Conservation (phyloP, 2,888 invertebrate genomes). For the Sympetrum striolatum region DNA sequence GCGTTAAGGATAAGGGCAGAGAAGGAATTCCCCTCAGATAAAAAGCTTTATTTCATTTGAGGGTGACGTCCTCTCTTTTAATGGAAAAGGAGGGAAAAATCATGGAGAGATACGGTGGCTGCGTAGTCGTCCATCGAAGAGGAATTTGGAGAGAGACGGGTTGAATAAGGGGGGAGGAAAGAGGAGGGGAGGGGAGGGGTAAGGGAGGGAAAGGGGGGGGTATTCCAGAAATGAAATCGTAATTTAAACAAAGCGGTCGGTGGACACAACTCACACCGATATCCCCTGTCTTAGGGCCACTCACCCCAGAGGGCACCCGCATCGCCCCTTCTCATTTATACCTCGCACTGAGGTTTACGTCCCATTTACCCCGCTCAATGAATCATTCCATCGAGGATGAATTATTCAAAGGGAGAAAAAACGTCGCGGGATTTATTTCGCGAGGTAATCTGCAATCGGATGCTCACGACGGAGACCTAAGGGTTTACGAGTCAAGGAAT, state of each 20-base stretch:
- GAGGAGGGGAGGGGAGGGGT: not conserved
- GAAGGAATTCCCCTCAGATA: no score
- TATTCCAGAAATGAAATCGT: slow-evolving; percentile 15
- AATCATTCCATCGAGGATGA: slow-evolving; percentile 36
- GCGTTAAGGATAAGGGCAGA: no score
- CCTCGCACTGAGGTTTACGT: slow-evolving; percentile 31
- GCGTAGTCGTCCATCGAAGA: not conserved
- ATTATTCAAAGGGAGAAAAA: slow-evolving; percentile 38
- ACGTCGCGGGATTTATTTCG: not conserved
- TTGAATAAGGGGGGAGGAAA: not conserved
- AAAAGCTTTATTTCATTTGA: no score
- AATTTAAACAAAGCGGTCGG: slow-evolving; percentile 29
- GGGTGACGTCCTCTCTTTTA: not conserved
- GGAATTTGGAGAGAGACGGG: not conserved
- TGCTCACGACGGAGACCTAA: not conserved
- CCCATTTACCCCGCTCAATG: slow-evolving; percentile 31
- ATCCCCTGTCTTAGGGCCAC: not conserved
- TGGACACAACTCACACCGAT: slow-evolving; percentile 16
- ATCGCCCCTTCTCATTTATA: slow-evolving; percentile 10
- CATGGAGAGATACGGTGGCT: not conserved
- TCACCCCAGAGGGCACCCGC: not conserved
- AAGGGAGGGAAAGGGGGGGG: not conserved
- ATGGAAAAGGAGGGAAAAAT: not conserved
- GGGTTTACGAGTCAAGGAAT: not conserved
- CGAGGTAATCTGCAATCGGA: not conserved